Evolutionary conservation across 2,797 vertebrate species (phyloP).

Genomic region (Lutjanus campechanus): DNA sequence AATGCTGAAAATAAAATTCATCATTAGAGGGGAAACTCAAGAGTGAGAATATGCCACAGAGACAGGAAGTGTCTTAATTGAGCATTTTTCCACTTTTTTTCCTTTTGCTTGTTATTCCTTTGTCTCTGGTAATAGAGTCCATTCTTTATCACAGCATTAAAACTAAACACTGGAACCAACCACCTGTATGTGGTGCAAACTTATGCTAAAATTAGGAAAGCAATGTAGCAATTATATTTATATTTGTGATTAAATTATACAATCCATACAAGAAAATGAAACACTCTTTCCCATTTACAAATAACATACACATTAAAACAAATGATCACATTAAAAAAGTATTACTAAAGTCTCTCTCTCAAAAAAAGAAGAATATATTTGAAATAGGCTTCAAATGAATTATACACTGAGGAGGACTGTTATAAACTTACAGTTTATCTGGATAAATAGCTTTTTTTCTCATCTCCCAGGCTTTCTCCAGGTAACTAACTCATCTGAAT

Average conservation of each 20-base stretch:
- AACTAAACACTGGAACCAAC: not conserved
- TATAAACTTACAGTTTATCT: too few species aligned
- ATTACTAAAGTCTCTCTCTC: too few species aligned
- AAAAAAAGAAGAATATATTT: too few species aligned
- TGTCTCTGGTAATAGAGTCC: not conserved
- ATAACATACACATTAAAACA: not conserved
- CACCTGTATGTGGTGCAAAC: not conserved
- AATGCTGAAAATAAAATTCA: constrained; percentile 35
- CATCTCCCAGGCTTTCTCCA: too few species aligned
- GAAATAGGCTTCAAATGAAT: too few species aligned
- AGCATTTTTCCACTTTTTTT: constrained; percentile 1
- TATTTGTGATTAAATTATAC: too few species aligned
- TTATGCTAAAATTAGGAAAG: not conserved
- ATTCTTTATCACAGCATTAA: not conserved
- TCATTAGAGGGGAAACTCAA: constrained; percentile 37
- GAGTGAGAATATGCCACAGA: not conserved
- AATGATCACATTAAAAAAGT: too few species aligned
- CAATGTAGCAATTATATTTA: not conserved
- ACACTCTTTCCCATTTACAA: too few species aligned
- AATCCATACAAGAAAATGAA: too few species aligned
- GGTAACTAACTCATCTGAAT: too few species aligned
- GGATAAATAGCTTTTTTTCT: too few species aligned
- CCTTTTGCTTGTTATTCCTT: constrained; percentile 2
- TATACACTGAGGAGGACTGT: too few species aligned
- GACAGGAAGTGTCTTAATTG: constrained; percentile 15